phyloP scores from a whole-genome alignment of 2,888 invertebrate species.

The Sthenelais limicola region DNA sequence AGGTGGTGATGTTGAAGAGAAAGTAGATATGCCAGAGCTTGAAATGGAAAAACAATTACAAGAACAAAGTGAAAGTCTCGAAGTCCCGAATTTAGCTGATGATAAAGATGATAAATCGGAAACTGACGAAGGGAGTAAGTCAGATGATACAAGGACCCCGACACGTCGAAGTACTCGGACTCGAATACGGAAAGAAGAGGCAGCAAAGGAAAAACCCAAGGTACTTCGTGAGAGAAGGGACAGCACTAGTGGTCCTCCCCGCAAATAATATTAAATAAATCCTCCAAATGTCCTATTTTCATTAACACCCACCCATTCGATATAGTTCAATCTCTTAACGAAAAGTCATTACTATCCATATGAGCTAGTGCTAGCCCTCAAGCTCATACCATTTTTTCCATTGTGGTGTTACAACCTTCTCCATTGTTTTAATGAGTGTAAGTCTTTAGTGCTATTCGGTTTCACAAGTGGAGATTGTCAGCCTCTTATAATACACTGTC shows the following conservation, averaged over 20 bases:
- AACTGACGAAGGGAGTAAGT: not conserved
- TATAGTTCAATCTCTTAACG: no score
- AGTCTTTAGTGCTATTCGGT: no score
- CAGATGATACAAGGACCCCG: slow-evolving; percentile 8
- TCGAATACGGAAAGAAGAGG: slow-evolving; percentile 29
- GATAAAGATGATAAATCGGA: slow-evolving; percentile 8
- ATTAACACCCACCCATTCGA: no score
- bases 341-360: no score
- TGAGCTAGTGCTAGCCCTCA: slow-evolving; percentile 39
- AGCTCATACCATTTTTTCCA: slow-evolving; percentile 32
- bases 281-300: no score
- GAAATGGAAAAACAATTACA: not conserved
- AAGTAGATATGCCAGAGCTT: not conserved
- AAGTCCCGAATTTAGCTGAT: no score
- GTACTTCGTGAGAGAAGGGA: slow-evolving; percentile 28
- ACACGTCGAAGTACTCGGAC: slow-evolving; percentile 1
- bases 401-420: no score
- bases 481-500: no score
- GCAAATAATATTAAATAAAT: not conserved
- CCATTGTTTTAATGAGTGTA: no score
- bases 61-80: no score
- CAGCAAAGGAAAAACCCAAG: slow-evolving; percentile 27
- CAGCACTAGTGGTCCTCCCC: slow-evolving; percentile 36
- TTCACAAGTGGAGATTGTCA: no score
- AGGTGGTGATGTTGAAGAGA: not conserved